phyloP scores from a whole-genome alignment of 2,113 vertebrate genomes.

The Seriola rivoliana region DNA sequence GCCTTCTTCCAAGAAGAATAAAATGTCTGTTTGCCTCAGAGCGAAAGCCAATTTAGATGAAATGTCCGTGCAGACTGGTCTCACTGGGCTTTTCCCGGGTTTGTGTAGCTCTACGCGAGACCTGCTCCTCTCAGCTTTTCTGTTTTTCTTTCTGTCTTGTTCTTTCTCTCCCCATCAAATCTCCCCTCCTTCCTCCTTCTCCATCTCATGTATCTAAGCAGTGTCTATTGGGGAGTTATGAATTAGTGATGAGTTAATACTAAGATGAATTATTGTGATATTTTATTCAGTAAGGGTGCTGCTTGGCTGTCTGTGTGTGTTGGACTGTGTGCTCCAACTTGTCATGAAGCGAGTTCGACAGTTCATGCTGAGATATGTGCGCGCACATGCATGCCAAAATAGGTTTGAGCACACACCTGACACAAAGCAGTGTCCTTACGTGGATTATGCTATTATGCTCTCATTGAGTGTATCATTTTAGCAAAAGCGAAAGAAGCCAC shows the following conservation, averaged over 20 bases:
- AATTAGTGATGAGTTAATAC: conserved; percentile 79
- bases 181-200: conserved; percentile 22
- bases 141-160: conserved; percentile 41
- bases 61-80: conserved; percentile 36
- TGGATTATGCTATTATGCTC: conserved; percentile 36
- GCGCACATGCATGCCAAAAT: background rate
- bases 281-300: conserved; percentile 71
- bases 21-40: conserved; percentile 42
- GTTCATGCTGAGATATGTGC: background rate
- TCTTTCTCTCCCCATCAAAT: conserved; percentile 28
- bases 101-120: conserved; percentile 35
- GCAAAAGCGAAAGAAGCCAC: conserved; percentile 17
- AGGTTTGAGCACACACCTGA: background rate
- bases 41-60: conserved; percentile 58
- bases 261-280: conserved; percentile 72
- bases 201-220: conserved; percentile 46
- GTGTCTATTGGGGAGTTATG: conserved; percentile 59
- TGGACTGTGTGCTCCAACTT: conserved; percentile 23
- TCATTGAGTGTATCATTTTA: conserved; percentile 23
- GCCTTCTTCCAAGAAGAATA: conserved; percentile 62
- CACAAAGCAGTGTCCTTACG: conserved; percentile 33
- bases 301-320: conserved; percentile 30
- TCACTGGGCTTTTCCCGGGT: conserved; percentile 30
- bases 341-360: conserved; percentile 26
- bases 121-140: conserved; percentile 41